phyloP scores from a whole-genome alignment of 2,113 vertebrate species.

The Macrotus californicus region DNA sequence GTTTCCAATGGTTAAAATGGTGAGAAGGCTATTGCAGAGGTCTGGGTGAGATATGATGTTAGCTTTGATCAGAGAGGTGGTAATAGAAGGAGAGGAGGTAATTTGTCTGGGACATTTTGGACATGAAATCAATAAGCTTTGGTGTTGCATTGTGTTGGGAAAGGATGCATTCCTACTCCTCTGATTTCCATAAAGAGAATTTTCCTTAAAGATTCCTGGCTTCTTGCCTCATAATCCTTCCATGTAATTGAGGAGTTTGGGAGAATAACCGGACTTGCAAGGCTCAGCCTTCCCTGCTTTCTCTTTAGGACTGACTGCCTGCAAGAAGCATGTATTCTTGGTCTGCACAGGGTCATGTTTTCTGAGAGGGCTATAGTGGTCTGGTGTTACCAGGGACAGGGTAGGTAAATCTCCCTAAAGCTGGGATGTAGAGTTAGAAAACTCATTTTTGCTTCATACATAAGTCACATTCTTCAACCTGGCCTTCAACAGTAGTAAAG shows the following conservation, averaged over 20 bases:
- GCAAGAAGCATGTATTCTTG: background rate
- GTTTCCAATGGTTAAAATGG: conserved; percentile 3
- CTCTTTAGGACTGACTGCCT: background rate
- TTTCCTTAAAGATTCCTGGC: background rate
- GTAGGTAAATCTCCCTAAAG: background rate
- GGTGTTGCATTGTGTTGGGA: background rate
- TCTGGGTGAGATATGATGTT: background rate
- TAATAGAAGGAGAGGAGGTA: background rate
- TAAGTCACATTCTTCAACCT: background rate
- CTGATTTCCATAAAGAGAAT: background rate
- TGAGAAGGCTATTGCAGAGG: background rate
- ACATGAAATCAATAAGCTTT: conserved; percentile 33
- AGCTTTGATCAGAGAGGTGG: conserved; percentile 7
- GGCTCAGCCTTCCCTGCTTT: background rate
- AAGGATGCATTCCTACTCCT: background rate
- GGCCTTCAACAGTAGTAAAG: background rate
- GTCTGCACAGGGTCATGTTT: background rate
- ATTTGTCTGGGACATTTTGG: background rate
- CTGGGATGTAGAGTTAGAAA: background rate
- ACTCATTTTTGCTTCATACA: background rate
- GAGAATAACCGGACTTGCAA: background rate
- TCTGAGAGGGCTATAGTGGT: background rate
- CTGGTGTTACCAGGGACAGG: background rate
- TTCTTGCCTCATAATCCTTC: background rate
- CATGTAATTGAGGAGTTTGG: background rate